Base-by-base conservation (phyloP, 2,888 invertebrate species). In the Mimumesa dahlbomi region DNA sequence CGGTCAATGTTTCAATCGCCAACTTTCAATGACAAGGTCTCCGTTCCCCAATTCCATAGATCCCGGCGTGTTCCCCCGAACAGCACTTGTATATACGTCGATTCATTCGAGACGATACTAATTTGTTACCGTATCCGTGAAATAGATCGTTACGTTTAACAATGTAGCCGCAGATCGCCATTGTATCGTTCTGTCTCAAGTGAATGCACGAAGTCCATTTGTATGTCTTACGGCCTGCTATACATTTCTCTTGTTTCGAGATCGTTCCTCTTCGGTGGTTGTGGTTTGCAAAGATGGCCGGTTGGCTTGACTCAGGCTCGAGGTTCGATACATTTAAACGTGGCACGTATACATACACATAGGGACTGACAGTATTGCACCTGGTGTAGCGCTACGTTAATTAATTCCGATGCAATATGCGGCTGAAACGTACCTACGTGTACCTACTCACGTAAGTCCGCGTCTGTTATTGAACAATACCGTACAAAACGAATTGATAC, bases 221-320 rank as follows among this genome's bases (percentile, higher is more conserved):
- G 50, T 49, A 14, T 38, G 29, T 66, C 58, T 57, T 59, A 54
- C 29, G 38, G 19, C 29, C 19, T 18, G 64, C 25, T 34, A 50
- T 43, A 53, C 67, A 48, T 62, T 61, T 36, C 67, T 52, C 70
- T 54, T 22, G 54, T 21, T 61, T 34, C 67, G 50, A 50, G 67
- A 62, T 62, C 70, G 54, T 70, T 70, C 61, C 61, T 56, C 61
- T 61, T 67, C 61, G 50, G 65, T 62, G 61, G 61, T 74, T 65
- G 78, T 22, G 68, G 69, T 77, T 58, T 74, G 42, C 64, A 49
- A 58, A 74, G 65, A 62, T 71, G 57, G 45, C 29, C 54, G 61
- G 52, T 29, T 42, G 38, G 40, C 40, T 49, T 25, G 34, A 11
- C 38, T 65, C 40, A n/a, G 22, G 14, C 16, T 38, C 25, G 19